Base-by-base conservation (phyloP, 2,113 vertebrate species). In the Tenrec ecaudatus region DNA sequence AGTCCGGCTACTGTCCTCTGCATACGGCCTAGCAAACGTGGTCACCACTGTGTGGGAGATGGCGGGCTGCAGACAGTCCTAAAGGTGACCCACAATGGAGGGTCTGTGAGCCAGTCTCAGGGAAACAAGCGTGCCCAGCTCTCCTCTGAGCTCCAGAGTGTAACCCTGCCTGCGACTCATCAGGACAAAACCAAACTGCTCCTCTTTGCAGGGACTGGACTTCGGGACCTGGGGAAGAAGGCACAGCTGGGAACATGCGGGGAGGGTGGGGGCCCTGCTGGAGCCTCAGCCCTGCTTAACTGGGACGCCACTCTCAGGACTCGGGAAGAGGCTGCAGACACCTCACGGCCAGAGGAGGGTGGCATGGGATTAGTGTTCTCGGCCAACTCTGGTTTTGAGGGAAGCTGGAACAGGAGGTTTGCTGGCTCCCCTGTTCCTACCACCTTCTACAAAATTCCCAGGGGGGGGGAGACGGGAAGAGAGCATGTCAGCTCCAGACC, bases 271-370 rank as follows among this genome's bases (percentile, higher is more conserved):
- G 33, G 40, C 17, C 31, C 27, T 15, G 15, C 2, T 0, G 3
- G 6, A 25, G 15, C 53, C 25, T 53, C 36, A 78, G 38, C 36
- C 71, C 38, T 71, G 40, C 53, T 57, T 19, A 53, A 25, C 19
- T 53, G 12, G 47, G 31, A 20, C 10, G 57, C 66, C 27, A 16
- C 10, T 0, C 0, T 19, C 57, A 60, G 25, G 33, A 78, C 14
- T 5, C 29, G 14, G 11, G 19, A 88, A 66, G 57, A 79, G 87
- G 58, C 78, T 75, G 90, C 58, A 88, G 73, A 57, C 2, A 29
- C 0, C 29, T 53, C 10, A 20, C 1, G 58, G 2, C 93, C 96
- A 94, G 93, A 69, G 94, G 95, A 88, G 92, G 90, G 94, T 6
- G 69, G 33, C 36, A 58, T 0, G 25, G 80, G 25, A 93, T 2